phyloP scores from a whole-genome alignment of 2,797 vertebrate genomes.

The Argya squamiceps region DNA sequence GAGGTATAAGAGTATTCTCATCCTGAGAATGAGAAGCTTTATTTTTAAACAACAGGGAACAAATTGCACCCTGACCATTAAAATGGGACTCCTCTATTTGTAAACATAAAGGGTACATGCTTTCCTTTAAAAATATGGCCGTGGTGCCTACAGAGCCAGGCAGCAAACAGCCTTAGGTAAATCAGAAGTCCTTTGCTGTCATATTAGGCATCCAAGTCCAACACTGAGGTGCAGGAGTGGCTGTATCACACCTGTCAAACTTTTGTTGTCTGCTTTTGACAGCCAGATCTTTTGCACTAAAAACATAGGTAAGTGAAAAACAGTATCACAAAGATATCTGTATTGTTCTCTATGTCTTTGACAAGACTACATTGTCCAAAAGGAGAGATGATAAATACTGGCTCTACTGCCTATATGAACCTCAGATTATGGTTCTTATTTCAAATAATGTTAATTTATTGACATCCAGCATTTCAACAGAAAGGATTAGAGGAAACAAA shows the following conservation, averaged over 20 bases:
- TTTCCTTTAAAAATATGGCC: neutral
- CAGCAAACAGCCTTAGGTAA: neutral
- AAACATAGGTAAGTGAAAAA: neutral
- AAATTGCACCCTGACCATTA: neutral
- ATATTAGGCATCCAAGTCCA: neutral
- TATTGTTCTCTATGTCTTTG: neutral
- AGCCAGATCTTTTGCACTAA: neutral
- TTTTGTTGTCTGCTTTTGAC: slow-evolving; percentile 19
- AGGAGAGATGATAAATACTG: neutral
- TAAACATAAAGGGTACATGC: neutral
- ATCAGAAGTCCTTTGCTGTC: neutral
- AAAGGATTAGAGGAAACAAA: neutral
- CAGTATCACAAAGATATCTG: neutral
- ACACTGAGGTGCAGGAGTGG: neutral
- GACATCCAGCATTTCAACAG: neutral
- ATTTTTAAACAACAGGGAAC: slow-evolving; percentile 25
- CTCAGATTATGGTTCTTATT: neutral
- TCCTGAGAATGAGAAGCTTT: slow-evolving; percentile 32
- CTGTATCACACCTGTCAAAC: neutral
- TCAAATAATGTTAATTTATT: neutral
- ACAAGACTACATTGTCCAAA: neutral
- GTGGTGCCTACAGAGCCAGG: neutral
- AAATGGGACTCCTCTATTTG: neutral
- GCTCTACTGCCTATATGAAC: neutral
- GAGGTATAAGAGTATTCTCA: slow-evolving; percentile 34